Evolutionary conservation across 1,140 invertebrate genomes (phyloP).

Genomic region (Yoshiicerus persimilis): DNA sequence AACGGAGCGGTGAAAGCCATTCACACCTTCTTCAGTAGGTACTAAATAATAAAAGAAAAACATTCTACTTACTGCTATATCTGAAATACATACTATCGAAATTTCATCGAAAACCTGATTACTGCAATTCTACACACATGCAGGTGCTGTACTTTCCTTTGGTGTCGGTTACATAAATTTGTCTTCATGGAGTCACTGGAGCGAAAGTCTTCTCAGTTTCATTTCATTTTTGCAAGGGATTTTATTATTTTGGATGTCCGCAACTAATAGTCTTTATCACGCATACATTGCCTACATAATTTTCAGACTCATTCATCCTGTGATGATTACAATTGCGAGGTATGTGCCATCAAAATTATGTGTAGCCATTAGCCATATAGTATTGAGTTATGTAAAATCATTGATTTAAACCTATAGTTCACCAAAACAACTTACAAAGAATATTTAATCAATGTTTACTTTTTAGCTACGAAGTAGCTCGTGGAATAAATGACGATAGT

Average conservation of each 20-base stretch:
- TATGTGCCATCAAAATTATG: conserved; percentile 53
- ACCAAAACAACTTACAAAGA: neutral
- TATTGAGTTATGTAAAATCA: neutral
- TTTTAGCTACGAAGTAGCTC: conserved; percentile 77
- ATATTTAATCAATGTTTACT: neutral
- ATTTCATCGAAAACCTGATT: neutral
- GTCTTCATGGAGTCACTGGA: conserved; percentile 61
- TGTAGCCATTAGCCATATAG: neutral
- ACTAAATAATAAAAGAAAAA: neutral
- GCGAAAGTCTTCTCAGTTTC: conserved; percentile 60
- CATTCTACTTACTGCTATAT: too few relatives aligned
- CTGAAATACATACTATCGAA: too few relatives aligned
- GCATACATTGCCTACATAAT: conserved; percentile 74
- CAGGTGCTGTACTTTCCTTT: conserved; percentile 55
- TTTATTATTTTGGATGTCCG: conserved; percentile 64
- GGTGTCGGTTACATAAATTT: conserved; percentile 57
- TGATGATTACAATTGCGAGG: conserved; percentile 83
- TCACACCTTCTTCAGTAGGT: conserved; percentile 55
- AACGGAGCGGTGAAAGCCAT: conserved; percentile 60
- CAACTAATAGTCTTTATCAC: conserved; percentile 65
- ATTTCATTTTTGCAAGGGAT: conserved; percentile 66
- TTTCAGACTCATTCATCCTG: conserved; percentile 77
- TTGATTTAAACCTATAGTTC: neutral
- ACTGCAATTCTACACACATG: neutral
- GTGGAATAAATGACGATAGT: conserved; percentile 73